Conservation (phyloP, 2,888 invertebrate species). For the Lacanobia wlatinum region DNA sequence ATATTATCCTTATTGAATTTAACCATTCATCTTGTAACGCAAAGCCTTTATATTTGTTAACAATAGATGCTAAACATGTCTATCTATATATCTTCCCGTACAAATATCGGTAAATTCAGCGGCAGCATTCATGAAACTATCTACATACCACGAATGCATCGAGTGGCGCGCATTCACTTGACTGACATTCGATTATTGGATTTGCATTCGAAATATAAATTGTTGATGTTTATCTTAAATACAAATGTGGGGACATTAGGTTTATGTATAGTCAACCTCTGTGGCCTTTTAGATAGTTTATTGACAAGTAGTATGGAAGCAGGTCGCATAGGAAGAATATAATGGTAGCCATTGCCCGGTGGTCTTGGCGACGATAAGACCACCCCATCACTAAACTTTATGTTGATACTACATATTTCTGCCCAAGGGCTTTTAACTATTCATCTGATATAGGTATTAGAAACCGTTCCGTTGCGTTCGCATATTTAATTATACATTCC, state of each 20-base stretch:
- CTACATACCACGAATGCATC: conserved; percentile 55
- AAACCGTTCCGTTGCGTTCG: conserved; percentile 19
- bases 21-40: neutral
- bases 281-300: conserved; percentile 57
- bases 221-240: conserved; percentile 60
- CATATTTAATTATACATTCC: conserved; percentile 29
- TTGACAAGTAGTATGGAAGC: conserved; percentile 38
- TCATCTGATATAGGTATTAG: conserved; percentile 28
- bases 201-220: conserved; percentile 60
- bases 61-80: conserved; percentile 61
- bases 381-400: conserved; percentile 33
- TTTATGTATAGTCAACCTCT: conserved; percentile 61
- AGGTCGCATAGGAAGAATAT: conserved; percentile 49
- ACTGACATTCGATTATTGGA: conserved; percentile 64
- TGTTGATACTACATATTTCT: conserved; percentile 36
- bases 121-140: conserved; percentile 54
- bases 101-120: conserved; percentile 60
- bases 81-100: conserved; percentile 33
- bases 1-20: neutral
- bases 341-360: conserved; percentile 26
- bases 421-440: conserved; percentile 10
- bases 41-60: conserved; percentile 36
- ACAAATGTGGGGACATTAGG: conserved; percentile 61
- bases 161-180: conserved; percentile 53
- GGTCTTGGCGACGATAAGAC: conserved; percentile 42